phyloP scores from a whole-genome alignment of 2,113 vertebrate genomes.

The Melanocharis versteri region DNA sequence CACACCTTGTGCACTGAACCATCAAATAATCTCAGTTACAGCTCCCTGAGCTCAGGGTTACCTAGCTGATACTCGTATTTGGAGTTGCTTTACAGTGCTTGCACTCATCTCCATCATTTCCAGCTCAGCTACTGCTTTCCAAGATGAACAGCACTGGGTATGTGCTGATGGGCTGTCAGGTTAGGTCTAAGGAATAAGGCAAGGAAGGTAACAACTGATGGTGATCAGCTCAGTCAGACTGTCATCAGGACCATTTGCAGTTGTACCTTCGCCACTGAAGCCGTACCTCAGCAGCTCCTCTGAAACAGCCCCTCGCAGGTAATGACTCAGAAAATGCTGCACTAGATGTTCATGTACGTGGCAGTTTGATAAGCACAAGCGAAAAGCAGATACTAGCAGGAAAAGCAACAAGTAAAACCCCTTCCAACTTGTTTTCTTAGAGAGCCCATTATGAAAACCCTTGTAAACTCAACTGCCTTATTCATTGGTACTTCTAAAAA shows the following conservation, averaged over 20 bases:
- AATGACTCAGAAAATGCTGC: not conserved
- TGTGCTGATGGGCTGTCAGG: not conserved
- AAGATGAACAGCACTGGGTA: not conserved
- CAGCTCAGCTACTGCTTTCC: not conserved
- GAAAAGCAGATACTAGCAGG: not conserved
- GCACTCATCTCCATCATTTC: not conserved
- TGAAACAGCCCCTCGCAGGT: not conserved
- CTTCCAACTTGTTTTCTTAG: not conserved
- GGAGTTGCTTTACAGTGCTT: not conserved
- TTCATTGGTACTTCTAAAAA: not conserved
- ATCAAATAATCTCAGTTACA: not conserved
- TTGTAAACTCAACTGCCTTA: not conserved
- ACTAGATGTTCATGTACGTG: not conserved
- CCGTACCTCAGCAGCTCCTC: not conserved
- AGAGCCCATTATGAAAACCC: not conserved
- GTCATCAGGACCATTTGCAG: not conserved
- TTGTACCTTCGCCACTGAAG: not conserved
- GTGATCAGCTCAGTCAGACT: not conserved
- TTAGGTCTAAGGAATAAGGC: not conserved
- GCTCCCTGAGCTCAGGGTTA: not conserved
- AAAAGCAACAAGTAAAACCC: not conserved
- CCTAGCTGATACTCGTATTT: not conserved
- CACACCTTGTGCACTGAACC: not conserved
- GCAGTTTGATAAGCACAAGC: not conserved
- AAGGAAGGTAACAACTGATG: not conserved